These are phyloP conservation scores for Hyppa rectilinea DNA, from an alignment of 2,888 invertebrate genomes.

Conservation along the genomic window DNA sequence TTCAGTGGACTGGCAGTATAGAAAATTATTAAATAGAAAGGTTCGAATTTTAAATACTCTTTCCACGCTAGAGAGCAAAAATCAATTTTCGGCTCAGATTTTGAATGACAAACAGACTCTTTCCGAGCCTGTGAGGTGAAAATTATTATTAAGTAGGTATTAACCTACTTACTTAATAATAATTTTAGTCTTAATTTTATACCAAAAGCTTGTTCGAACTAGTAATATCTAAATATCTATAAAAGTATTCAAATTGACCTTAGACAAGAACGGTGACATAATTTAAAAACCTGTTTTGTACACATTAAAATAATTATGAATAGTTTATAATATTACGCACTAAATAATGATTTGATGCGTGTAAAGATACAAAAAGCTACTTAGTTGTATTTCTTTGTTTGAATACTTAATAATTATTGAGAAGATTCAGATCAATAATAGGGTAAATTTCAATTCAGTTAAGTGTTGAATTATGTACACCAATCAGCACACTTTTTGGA, in stretches of 20 bases:
- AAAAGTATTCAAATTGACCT: slow-evolving; percentile 24
- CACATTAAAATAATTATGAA: slow-evolving; percentile 3
- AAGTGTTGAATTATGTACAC: background rate
- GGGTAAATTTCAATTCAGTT: background rate
- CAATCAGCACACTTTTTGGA: background rate
- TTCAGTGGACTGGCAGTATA: too few species aligned
- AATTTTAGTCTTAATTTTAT: background rate
- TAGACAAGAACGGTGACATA: slow-evolving; percentile 13
- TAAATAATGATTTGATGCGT: background rate
- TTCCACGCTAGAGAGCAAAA: too few species aligned
- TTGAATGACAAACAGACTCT: too few species aligned
- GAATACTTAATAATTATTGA: background rate
- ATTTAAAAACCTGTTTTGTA: slow-evolving; percentile 41
- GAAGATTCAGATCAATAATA: background rate
- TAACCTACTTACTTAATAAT: too few species aligned
- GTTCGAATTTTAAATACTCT: too few species aligned
- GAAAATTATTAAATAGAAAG: too few species aligned
- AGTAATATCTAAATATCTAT: slow-evolving; percentile 20
- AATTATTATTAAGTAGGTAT: too few species aligned
- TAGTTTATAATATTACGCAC: background rate
- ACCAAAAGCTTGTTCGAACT: slow-evolving; percentile 4
- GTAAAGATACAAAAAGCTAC: background rate
- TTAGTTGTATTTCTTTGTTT: background rate
- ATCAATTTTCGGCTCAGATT: too few species aligned
- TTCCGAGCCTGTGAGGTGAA: too few species aligned